Percentiles rank a stretch among this genome's conserved stretches.
phyloP scores from a whole-genome alignment of 1,140 invertebrate species.

The Cephus cinctus region DNA sequence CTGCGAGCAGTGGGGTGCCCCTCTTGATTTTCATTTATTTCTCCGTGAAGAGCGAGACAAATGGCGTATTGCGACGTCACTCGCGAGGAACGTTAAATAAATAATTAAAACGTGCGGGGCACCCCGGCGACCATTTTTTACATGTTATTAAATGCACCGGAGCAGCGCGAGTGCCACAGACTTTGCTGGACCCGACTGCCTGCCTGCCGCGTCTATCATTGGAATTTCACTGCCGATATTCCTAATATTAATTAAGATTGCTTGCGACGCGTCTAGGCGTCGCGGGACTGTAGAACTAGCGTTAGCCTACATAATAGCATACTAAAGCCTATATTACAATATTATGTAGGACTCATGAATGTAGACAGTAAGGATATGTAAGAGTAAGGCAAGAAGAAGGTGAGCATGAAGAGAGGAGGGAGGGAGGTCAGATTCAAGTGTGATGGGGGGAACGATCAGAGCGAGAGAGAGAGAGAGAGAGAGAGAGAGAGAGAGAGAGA shows the following conservation, averaged over 20 bases:
- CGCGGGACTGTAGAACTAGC: conserved; percentile 20
- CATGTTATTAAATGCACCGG: conserved; percentile 14
- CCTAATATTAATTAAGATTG: conserved; percentile 52
- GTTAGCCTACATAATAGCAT: conserved; percentile 24
- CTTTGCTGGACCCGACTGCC: conserved; percentile 36
- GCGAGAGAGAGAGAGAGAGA: conserved; percentile 18
- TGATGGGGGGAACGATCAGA: background rate
- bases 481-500: background rate
- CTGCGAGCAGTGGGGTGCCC: conserved; percentile 47
- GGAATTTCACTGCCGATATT: conserved; percentile 60
- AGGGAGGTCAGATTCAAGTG: background rate
- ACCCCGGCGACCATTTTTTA: conserved; percentile 32
- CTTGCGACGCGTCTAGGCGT: conserved; percentile 33
- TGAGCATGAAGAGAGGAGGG: background rate
- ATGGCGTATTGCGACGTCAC: too few species aligned
- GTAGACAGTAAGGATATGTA: conserved; percentile 17
- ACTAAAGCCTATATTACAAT: conserved; percentile 24
- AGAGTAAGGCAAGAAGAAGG: background rate
- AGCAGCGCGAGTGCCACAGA: conserved; percentile 44
- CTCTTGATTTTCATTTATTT: conserved; percentile 40
- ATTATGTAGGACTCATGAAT: conserved; percentile 20
- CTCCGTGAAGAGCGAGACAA: conserved; percentile 30
- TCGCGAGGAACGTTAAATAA: conserved; percentile 27
- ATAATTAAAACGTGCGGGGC: conserved; percentile 36
- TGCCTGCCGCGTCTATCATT: conserved; percentile 51